phyloP scores from a whole-genome alignment of 2,888 invertebrate species.

The Tachina grossa region DNA sequence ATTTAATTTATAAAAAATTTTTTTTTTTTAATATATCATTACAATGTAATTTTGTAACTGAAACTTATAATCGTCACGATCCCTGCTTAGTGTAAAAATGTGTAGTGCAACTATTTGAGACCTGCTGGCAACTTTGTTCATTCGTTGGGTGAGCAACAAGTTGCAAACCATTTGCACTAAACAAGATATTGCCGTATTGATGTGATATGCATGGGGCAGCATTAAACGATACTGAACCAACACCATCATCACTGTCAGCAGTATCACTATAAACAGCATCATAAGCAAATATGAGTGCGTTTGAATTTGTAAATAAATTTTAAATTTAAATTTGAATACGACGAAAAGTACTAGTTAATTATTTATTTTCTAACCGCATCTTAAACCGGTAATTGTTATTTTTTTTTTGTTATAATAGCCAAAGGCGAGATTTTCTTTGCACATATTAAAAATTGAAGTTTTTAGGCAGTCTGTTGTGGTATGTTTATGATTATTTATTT shows the following conservation, averaged over 20 bases:
- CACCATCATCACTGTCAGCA: background rate
- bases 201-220: background rate
- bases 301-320: conserved; percentile 37
- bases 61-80: background rate
- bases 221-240: background rate
- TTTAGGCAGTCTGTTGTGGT: conserved; percentile 6
- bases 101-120: background rate
- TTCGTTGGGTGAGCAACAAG: background rate
- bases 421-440: conserved; percentile 24
- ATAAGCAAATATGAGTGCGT: conserved; percentile 3
- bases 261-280: background rate
- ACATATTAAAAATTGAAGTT: background rate
- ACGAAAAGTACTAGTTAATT: conserved; percentile 52
- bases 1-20: background rate
- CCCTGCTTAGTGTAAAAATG: too few relatives aligned
- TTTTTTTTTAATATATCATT: too few relatives aligned
- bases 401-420: background rate
- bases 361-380: conserved; percentile 43
- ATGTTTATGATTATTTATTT: conserved; percentile 14
- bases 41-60: too few relatives aligned
- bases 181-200: background rate
- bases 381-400: conserved; percentile 31
- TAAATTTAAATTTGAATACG: conserved; percentile 43
- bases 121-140: conserved; percentile 9
- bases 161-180: background rate